Conservation (phyloP, 2,888 invertebrate genomes). For the Melanostoma scalare region DNA sequence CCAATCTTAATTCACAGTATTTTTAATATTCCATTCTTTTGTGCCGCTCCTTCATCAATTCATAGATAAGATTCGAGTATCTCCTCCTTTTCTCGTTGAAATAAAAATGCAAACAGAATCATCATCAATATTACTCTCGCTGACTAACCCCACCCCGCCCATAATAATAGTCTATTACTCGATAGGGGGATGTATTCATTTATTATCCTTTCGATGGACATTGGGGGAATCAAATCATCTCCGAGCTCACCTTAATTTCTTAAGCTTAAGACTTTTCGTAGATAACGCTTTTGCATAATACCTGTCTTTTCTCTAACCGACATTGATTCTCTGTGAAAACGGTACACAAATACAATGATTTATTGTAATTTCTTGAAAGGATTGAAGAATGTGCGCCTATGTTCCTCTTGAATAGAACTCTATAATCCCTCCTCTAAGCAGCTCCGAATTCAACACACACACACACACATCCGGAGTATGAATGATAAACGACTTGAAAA, state of each 20-base stretch:
- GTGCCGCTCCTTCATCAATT: slow-evolving; percentile 42
- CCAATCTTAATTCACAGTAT: slow-evolving; percentile 13
- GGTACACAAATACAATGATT: slow-evolving; percentile 7
- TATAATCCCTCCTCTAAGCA: slow-evolving; percentile 47
- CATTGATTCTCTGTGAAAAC: slow-evolving; percentile 8
- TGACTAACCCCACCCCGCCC: slow-evolving; percentile 10
- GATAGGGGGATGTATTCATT: slow-evolving; percentile 34
- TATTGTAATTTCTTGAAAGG: slow-evolving; percentile 26
- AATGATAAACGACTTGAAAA: slow-evolving; percentile 69
- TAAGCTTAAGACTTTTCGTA: background rate
- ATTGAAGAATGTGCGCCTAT: slow-evolving; percentile 32
- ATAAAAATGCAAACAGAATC: slow-evolving; percentile 28
- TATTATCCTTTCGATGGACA: slow-evolving; percentile 57
- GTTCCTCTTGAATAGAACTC: slow-evolving; percentile 11
- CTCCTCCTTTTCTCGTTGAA: background rate
- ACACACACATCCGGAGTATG: slow-evolving; percentile 28
- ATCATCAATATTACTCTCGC: slow-evolving; percentile 50
- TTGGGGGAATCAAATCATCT: slow-evolving; percentile 49
- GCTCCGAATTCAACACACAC: slow-evolving; percentile 10
- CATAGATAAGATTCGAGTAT: slow-evolving; percentile 43
- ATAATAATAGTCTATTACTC: slow-evolving; percentile 29
- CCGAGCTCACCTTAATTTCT: slow-evolving; percentile 52
- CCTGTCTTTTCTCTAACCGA: background rate
- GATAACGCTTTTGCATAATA: slow-evolving; percentile 17
- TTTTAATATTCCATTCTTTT: slow-evolving; percentile 22